These are phyloP conservation scores for Anthophora plumipes DNA, from an alignment of 2,888 invertebrate species.

Conservation along the genomic window DNA sequence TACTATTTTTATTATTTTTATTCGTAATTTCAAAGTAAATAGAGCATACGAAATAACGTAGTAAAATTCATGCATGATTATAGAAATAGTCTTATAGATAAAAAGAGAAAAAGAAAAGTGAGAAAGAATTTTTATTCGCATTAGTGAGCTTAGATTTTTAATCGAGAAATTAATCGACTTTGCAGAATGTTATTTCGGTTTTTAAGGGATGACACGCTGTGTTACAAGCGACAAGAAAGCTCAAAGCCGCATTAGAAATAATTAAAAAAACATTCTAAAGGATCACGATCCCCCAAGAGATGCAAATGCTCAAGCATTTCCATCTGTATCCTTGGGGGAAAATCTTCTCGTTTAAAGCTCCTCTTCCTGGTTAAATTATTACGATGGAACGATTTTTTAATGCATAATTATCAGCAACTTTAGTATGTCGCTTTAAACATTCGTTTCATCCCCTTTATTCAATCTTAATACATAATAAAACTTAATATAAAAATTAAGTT, in stretches of 20 bases:
- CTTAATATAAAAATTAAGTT: slow-evolving; percentile 32
- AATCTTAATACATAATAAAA: slow-evolving; percentile 3
- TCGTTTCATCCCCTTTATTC: slow-evolving; percentile 3
- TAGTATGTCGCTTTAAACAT: slow-evolving; percentile 17
- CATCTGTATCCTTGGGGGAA: slow-evolving; percentile 34
- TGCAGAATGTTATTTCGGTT: neutral
- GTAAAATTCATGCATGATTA: neutral
- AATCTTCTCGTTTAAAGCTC: slow-evolving; percentile 18
- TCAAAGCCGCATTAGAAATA: slow-evolving; percentile 27
- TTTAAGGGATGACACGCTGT: neutral
- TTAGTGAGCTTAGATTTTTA: neutral
- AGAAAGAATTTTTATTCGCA: neutral
- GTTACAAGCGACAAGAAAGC: neutral
- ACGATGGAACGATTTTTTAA: slow-evolving; percentile 30
- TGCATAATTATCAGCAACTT: slow-evolving; percentile 45
- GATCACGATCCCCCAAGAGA: neutral
- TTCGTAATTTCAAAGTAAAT: too few species aligned
- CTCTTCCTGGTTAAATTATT: slow-evolving; percentile 3
- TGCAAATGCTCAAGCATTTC: slow-evolving; percentile 40
- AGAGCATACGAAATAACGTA: too few species aligned
- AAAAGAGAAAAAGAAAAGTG: neutral
- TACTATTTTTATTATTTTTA: neutral
- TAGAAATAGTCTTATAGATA: neutral
- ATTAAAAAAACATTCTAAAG: slow-evolving; percentile 38
- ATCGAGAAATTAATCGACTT: neutral